Evolutionary conservation across 2,113 vertebrate genomes (phyloP).

Genomic region (Herpetotheres cachinnans): DNA sequence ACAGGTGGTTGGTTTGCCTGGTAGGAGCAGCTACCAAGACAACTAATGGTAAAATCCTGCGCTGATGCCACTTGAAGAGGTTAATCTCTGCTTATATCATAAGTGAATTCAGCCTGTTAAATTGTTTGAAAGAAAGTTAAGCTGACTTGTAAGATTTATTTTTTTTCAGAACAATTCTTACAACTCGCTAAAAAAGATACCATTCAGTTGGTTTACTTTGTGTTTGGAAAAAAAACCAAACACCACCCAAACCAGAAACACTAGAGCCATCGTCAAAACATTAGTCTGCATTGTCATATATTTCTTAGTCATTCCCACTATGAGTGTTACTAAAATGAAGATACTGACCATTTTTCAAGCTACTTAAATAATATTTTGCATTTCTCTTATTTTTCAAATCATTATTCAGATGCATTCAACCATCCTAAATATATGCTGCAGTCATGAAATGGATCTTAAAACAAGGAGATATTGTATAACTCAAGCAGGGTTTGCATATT

Average conservation of each 20-base stretch:
- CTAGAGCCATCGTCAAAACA: neutral
- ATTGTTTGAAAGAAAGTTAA: neutral
- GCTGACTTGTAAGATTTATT: neutral
- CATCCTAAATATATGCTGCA: neutral
- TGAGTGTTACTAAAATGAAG: neutral
- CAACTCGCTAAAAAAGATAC: neutral
- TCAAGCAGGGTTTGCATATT: neutral
- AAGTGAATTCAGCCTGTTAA: neutral
- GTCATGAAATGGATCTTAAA: neutral
- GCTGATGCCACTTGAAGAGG: neutral
- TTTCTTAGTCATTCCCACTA: neutral
- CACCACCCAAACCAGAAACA: neutral
- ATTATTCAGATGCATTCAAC: neutral
- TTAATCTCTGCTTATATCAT: neutral
- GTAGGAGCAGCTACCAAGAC: neutral
- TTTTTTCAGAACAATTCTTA: neutral
- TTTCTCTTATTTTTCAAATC: neutral
- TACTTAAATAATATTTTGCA: neutral
- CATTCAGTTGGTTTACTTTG: neutral
- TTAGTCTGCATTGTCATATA: neutral
- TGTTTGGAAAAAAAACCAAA: neutral
- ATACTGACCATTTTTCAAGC: neutral
- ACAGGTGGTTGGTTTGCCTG: neutral
- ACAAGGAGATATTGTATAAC: neutral
- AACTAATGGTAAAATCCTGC: neutral